Evolutionary conservation across 2,888 invertebrate species (phyloP).

Genomic region (Ornithoptera alexandrae): DNA sequence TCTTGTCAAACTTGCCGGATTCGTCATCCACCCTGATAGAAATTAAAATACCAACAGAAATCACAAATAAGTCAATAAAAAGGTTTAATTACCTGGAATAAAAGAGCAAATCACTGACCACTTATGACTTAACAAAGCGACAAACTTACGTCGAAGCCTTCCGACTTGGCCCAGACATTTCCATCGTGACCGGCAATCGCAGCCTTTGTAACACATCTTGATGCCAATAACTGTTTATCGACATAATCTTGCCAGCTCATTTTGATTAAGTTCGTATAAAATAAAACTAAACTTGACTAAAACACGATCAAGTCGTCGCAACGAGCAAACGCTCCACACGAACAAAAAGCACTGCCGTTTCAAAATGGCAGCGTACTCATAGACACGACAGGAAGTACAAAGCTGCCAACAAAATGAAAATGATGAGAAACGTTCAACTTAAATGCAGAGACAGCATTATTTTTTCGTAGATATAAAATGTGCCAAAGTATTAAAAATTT

Average conservation of each 20-base stretch:
- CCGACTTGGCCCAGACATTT: constrained; percentile 96
- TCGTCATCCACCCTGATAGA: constrained; percentile 58
- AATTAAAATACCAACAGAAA: constrained; percentile 28
- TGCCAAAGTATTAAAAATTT: neutral
- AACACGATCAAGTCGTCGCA: constrained; percentile 72
- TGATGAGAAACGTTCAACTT: constrained; percentile 35
- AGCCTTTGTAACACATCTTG: constrained; percentile 96
- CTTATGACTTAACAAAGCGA: constrained; percentile 49
- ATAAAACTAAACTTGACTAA: constrained; percentile 78
- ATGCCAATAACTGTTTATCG: constrained; percentile 97
- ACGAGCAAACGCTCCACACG: constrained; percentile 80
- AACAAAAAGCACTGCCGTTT: constrained; percentile 79
- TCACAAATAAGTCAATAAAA: constrained; percentile 44
- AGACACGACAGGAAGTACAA: constrained; percentile 65
- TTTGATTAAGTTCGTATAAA: constrained; percentile 80
- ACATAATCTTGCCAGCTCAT: constrained; percentile 99
- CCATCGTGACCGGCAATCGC: constrained; percentile 97
- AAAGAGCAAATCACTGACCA: constrained; percentile 51
- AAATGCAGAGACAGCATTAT: constrained; percentile 24
- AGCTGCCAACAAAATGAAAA: constrained; percentile 47
- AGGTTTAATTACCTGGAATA: constrained; percentile 38
- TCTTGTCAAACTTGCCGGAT: constrained; percentile 76
- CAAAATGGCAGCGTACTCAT: constrained; percentile 77
- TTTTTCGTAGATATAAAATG: neutral
- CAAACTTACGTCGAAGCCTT: constrained; percentile 94